Evolutionary conservation across 2,888 invertebrate species (phyloP).

Genomic region (Galeruca laticollis): DNA sequence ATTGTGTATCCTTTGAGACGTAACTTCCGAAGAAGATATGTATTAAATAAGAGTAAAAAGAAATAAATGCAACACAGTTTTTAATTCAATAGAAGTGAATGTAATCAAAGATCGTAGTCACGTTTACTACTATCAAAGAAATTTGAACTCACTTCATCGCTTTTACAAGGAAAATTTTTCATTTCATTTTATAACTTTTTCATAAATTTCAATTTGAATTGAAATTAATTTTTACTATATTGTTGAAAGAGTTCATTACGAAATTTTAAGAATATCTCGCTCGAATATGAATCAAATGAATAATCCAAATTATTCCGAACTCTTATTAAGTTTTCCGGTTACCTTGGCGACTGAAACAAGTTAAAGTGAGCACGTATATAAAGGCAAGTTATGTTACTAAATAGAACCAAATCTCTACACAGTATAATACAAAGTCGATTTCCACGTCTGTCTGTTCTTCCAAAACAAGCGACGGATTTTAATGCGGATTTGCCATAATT

Average conservation of each 20-base stretch:
- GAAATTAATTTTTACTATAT: background rate
- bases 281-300: background rate
- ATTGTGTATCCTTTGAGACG: background rate
- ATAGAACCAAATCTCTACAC: too few relatives aligned
- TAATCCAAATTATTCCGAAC: too few relatives aligned
- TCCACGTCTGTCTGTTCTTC: too few relatives aligned
- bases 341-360: too few relatives aligned
- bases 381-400: too few relatives aligned
- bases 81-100: background rate
- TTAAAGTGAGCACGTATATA: too few relatives aligned
- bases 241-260: background rate
- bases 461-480: too few relatives aligned
- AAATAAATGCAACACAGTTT: background rate
- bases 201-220: background rate
- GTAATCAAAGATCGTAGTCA: background rate
- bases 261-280: background rate
- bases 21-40: background rate
- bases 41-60: background rate
- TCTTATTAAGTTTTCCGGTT: too few relatives aligned
- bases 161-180: background rate
- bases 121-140: constrained; percentile 1
- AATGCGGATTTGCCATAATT: too few relatives aligned
- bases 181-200: background rate
- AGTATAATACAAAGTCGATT: too few relatives aligned
- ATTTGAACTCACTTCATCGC: constrained; percentile 3